Evolutionary conservation across 2,888 invertebrate genomes (phyloP), one percentile per base, ranked within the genome.

Genomic region (Nomada hirtipes): DNA sequence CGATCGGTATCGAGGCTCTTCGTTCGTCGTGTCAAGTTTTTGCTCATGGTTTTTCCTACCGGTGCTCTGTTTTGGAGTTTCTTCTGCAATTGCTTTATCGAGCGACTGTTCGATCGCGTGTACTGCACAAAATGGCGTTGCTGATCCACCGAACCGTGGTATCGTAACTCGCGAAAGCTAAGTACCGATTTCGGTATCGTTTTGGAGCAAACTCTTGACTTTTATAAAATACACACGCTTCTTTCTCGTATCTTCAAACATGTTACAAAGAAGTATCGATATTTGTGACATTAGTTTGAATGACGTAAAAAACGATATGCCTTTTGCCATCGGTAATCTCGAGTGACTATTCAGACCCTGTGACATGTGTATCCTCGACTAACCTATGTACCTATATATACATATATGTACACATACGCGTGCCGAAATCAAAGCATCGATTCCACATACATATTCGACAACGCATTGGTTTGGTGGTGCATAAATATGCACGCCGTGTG

Each of bases 111-210:
- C 77, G 80, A 85, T 81, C 83, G 77, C 64, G 73, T 80, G 76
- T 76, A 61, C 55, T 9, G 52, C 63, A 82, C 88, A 86, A 87
- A 79, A 87, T 87, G 84, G 86, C 88, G 80, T 65, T 76, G 13
- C 65, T 52, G 79, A 88, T 69, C 73, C 60, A 65, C 70, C 44
- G 52, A 18, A 47, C 63, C 44, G 23, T 20, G 61, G 9, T 44
- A 53, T 26, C 44, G 29, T 60, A 64, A 42, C 69, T 71, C 77
- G 78, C 26, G 44, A 53, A 59, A n/a, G 60, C 42, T 47, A 55
- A 2, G 2, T 23, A 11, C 20, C 4, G 29, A 60, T 79, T 26
- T 76, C 18, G 0, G 59, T 36, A 63, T 29, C 53, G 13, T 61
- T 42, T 42, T n/a, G 1, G 2, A 2, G 47, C 2, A 7, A 23